Percentiles rank a stretch among this genome's conserved stretches.
Conservation (phyloP, 2,797 vertebrate genomes). For the Phoeniculus purpureus region DNA sequence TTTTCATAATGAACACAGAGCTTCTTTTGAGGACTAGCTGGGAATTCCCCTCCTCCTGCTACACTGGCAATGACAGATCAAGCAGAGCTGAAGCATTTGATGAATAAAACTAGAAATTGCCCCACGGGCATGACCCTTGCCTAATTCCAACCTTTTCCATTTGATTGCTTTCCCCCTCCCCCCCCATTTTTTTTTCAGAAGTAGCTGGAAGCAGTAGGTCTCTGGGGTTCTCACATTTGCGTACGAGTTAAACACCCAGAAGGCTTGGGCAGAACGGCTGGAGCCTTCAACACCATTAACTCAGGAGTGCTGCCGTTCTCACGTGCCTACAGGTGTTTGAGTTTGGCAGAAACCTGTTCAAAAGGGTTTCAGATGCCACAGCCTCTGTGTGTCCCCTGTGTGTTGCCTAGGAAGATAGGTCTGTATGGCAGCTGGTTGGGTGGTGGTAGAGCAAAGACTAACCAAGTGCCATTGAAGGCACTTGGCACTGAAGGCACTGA, state of each 20-base stretch:
- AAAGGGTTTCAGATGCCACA: neutral
- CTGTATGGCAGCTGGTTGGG: neutral
- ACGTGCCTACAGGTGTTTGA: neutral
- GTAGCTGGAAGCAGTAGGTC: neutral
- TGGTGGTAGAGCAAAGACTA: neutral
- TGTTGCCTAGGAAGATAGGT: neutral
- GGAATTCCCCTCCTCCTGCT: slow-evolving; percentile 3
- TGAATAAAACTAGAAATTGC: slow-evolving; percentile 13
- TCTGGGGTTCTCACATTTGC: neutral
- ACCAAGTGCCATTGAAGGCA: neutral
- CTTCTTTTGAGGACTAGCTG: neutral
- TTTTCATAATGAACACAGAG: neutral
- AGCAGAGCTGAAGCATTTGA: neutral
- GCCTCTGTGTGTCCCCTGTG: accelerated
- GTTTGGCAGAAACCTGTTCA: neutral
- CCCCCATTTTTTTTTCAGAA: neutral
- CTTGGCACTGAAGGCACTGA: neutral
- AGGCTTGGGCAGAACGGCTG: neutral
- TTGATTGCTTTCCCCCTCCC: neutral
- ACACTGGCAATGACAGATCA: slow-evolving; percentile 13
- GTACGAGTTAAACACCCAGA: neutral
- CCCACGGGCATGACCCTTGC: neutral
- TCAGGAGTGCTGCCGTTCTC: neutral
- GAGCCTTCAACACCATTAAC: neutral
- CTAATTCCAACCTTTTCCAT: neutral